Base-by-base conservation (phyloP, 2,888 invertebrate species). In the Drosophila dives region DNA sequence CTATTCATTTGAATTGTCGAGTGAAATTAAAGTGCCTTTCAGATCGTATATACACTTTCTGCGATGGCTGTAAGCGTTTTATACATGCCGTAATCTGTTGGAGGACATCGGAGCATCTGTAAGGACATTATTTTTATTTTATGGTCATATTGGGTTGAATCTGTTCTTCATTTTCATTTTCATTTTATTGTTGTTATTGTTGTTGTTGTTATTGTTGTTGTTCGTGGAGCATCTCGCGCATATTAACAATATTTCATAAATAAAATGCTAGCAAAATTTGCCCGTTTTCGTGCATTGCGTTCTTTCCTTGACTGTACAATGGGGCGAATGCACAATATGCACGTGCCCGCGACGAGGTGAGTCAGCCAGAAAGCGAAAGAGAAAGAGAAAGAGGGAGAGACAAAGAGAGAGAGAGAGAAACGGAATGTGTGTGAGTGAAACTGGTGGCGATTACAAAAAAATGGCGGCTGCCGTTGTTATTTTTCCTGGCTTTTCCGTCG, bases 211-310 rank as follows among this genome's bases (percentile, higher is more conserved):
- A 8, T 29, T 40, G 4, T 20, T 42, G 40, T 32, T 29, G 32
- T 42, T 42, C 40, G 56, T 6, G 29, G 10, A 32, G 40, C 42
- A 42, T 32, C 42, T 42, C 32, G 56, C 56, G 42, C 42, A 56
- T 56, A 42, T 56, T 42, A 56, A 56, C 56, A 56, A 56, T 56
- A 42, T 56, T 56, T 56, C 42, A 56, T 56, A 56, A n/a, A 56
- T 56, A 42, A 32, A 32, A 56, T 32, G 56, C 42, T 11, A 42
- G 56, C 42, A 32, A 56, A 20, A 32, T 32, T 42, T 20, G 20
- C 56, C 32, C 42, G 42, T 42, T 56, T 56, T 29, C 40, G 20
- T 20, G 55, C 55, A 55, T 8, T 40, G 40, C 55, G 40, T 40
- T 55, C 38, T n/a, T 55, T 40, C 15, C 8, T 29, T 40, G 29